Percentiles rank a stretch among this genome's conserved stretches.
These are phyloP conservation scores for Potamarius usumacintae DNA, from an alignment of 2,113 vertebrate species.

Conservation along the genomic window DNA sequence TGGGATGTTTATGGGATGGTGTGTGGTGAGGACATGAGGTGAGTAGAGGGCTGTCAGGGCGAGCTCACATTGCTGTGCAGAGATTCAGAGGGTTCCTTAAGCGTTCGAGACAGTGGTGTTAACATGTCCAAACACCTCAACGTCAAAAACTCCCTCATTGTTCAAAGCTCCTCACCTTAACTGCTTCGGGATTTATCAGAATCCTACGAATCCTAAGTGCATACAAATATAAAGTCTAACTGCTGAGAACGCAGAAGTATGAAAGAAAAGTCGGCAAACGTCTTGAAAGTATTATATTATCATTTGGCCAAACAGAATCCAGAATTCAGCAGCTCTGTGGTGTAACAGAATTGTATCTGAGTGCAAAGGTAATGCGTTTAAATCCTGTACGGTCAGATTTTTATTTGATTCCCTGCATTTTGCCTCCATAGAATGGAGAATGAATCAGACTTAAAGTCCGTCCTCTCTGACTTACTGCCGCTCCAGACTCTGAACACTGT, in stretches of 20 bases:
- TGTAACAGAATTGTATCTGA: not conserved
- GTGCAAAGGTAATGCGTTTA: not conserved
- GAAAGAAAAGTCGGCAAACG: not conserved
- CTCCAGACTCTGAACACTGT: not conserved
- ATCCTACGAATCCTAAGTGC: not conserved
- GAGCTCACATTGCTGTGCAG: constrained; percentile 10
- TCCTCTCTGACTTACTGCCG: constrained; percentile 17
- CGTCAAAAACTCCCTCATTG: constrained; percentile 32
- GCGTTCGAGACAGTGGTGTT: constrained; percentile 34
- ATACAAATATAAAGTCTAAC: not conserved
- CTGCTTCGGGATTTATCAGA: not conserved
- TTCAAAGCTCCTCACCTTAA: constrained; percentile 38
- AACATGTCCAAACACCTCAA: constrained; percentile 46
- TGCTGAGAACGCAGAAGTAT: not conserved
- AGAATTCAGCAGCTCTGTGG: not conserved
- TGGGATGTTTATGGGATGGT: too few relatives aligned
- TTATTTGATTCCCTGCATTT: not conserved
- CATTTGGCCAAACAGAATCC: not conserved
- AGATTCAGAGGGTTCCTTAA: constrained; percentile 33
- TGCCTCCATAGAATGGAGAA: not conserved
- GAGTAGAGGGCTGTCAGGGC: constrained; percentile 7
- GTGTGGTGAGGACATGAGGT: not conserved
- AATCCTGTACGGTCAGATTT: not conserved
- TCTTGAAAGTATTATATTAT: too few relatives aligned
- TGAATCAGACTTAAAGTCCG: not conserved